Evolutionary conservation across 92 coral and sea anemone species (phyloP).

Genomic region (Umimayanthus chanpuru): DNA sequence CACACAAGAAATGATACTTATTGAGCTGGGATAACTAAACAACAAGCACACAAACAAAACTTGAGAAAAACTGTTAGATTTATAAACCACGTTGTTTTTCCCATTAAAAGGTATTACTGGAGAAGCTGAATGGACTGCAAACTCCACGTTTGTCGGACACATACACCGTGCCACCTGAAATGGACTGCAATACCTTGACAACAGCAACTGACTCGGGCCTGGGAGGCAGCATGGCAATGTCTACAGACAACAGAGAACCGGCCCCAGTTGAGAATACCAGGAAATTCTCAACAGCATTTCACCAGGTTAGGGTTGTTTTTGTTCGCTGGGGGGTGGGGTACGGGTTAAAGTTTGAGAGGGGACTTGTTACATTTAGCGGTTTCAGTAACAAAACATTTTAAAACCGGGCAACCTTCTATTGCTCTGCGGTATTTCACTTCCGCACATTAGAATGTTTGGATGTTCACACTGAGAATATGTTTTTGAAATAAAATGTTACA

Average conservation of each 20-base stretch:
- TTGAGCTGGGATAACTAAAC: too few species aligned
- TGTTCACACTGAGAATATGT: too few species aligned
- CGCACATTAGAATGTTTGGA: too few species aligned
- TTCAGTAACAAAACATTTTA: too few species aligned
- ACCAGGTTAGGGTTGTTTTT: constrained; percentile 61
- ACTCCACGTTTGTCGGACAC: constrained; percentile 62
- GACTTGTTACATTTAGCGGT: too few species aligned
- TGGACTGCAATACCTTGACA: constrained; percentile 49
- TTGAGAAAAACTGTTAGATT: too few species aligned
- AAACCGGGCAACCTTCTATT: too few species aligned
- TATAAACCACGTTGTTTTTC: neutral
- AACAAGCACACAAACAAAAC: too few species aligned
- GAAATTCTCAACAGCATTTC: constrained; percentile 83
- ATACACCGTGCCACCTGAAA: constrained; percentile 56
- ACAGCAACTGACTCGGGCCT: constrained; percentile 68
- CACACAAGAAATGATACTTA: too few species aligned
- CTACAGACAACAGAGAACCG: constrained; percentile 53
- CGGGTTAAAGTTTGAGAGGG: too few species aligned
- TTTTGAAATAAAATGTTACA: too few species aligned
- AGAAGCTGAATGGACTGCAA: constrained; percentile 77
- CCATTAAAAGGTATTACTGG: constrained; percentile 79
- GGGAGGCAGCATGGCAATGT: constrained; percentile 49
- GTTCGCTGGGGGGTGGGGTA: neutral
- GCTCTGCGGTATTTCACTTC: too few species aligned
- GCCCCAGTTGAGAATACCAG: constrained; percentile 49